Evolutionary conservation across 2,888 invertebrate species (phyloP), one percentile per base, ranked within the genome.

Genomic region (Microctonus aethiopoides): DNA sequence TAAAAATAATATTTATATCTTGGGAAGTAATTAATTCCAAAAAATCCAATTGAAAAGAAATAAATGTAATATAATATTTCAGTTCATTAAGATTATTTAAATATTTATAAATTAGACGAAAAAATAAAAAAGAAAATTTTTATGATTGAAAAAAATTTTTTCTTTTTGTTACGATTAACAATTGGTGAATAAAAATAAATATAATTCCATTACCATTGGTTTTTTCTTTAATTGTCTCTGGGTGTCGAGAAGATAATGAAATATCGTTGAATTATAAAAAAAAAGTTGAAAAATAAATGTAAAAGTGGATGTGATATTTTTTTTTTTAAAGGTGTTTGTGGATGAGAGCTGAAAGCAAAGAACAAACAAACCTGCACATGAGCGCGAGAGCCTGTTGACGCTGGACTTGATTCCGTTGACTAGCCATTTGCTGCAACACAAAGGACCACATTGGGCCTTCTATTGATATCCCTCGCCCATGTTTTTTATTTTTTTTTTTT

Each of bases 401-500:
- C 89, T 95, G 95, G 87, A 95, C 94, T 88, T 94, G 94, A 84
- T 94, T 94, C 87, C 94, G 91, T 89, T 95, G 95, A 87, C 93
- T 93, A 84, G 94, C 94, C 92, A 95, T 92, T 89, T 94, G 94
- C 91, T 94, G 89, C 83, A 90, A 90, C 88, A 86, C 85, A 86
- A 86, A 86, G 82, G 81, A 84, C 83, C 86, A 85, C n/a, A n/a
- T n/a, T 79, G 80, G 83, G 83, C 83, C 85, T 84, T 85, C 85
- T 81, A 85, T 84, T 86, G 83, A 81, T 82, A 84, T 83, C 80
- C 82, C 80, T 80, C 79, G 81, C 82, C 82, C 79, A 16, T 36
- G 6, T 39, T 81, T 80, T 78, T 72, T 77, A 76, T 32, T 41
- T 62, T 41, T 36, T 32, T 41, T 62, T 41, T 36, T 34, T 67